These are phyloP conservation scores for Arizona elegans DNA, from an alignment of 2,113 vertebrate species.

Conservation along the genomic window DNA sequence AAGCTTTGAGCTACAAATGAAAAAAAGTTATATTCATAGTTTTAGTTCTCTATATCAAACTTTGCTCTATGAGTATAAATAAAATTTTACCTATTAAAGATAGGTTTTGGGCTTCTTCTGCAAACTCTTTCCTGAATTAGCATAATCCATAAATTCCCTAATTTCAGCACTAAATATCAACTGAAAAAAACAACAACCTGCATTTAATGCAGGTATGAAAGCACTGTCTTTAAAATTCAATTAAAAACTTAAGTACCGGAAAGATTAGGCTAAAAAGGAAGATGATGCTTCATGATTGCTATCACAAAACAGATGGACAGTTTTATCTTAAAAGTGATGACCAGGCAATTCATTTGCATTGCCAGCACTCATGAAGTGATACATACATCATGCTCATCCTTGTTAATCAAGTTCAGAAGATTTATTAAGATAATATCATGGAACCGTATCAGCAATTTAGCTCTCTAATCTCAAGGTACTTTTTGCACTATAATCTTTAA, in stretches of 20 bases:
- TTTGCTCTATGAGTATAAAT: background rate
- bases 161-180: conserved; percentile 25
- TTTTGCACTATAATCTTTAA: conserved; percentile 49
- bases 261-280: conserved; percentile 60
- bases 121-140: rapidly evolving
- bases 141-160: background rate
- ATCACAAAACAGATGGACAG: conserved; percentile 72
- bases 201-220: conserved; percentile 24
- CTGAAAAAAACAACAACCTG: background rate
- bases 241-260: conserved; percentile 65
- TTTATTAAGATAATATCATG: conserved; percentile 76
- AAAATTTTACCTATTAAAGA: background rate
- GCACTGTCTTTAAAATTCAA: conserved; percentile 59
- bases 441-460: conserved; percentile 60
- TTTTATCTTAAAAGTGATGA: conserved; percentile 75
- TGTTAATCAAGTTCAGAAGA: conserved; percentile 73
- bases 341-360: conserved; percentile 65
- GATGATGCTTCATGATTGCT: conserved; percentile 65
- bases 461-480: conserved; percentile 65
- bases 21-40: background rate
- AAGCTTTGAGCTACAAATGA: background rate
- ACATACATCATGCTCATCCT: conserved; percentile 69
- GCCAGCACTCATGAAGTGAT: conserved; percentile 66
- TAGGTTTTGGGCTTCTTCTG: background rate
- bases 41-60: background rate